These are phyloP conservation scores for Chloroclystis v-ata DNA, from an alignment of 2,888 invertebrate species.

Conservation along the genomic window DNA sequence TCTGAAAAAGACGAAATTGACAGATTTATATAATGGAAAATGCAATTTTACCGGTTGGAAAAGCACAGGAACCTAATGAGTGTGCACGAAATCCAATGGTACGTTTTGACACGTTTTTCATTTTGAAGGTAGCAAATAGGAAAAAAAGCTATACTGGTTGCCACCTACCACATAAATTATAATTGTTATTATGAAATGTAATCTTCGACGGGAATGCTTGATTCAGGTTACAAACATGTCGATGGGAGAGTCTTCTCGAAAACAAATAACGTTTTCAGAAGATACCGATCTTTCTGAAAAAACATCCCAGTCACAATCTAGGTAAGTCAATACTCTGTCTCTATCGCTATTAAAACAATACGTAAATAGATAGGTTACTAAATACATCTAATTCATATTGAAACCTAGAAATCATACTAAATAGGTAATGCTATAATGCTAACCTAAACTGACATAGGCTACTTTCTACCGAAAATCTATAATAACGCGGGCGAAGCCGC, in stretches of 20 bases:
- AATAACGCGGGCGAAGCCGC: no score
- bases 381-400: no score
- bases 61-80: constrained; percentile 56
- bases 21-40: constrained; percentile 38
- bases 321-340: constrained; percentile 35
- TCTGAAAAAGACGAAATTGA: neutral
- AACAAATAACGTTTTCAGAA: constrained; percentile 41
- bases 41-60: constrained; percentile 50
- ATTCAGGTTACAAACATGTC: constrained; percentile 29
- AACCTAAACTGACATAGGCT: no score
- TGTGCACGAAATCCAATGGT: constrained; percentile 52
- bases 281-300: constrained; percentile 35
- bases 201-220: neutral
- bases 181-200: no score
- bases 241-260: constrained; percentile 22
- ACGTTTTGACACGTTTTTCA: constrained; percentile 8
- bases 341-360: no score
- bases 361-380: no score
- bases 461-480: no score
- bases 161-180: no score
- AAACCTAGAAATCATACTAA: no score
- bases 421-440: no score
- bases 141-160: no score
- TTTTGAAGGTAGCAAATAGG: neutral
- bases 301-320: constrained; percentile 48